A percentile compares a stretch with the other conserved stretches of the same genome.
phyloP scores from a whole-genome alignment of 2,888 invertebrate genomes.

The Sphaeridia pumilis region DNA sequence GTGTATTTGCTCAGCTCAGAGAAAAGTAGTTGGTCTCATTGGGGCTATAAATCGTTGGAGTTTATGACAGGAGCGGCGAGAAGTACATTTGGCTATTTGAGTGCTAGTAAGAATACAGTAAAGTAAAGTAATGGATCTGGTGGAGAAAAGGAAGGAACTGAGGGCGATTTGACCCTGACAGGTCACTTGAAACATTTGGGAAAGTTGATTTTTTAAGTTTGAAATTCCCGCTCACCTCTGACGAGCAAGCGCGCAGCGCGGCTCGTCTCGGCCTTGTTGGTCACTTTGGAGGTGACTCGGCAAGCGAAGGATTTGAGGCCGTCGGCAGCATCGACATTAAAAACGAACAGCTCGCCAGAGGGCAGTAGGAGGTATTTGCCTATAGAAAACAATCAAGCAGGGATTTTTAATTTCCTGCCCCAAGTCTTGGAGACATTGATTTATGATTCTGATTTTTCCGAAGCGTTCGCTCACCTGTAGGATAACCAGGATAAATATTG shows the following conservation, averaged over 20 bases:
- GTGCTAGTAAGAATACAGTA: too few species aligned
- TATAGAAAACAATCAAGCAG: constrained; percentile 3
- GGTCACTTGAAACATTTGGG: too few species aligned
- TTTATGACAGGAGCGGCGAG: too few species aligned
- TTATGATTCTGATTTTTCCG: too few species aligned
- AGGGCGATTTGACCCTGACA: too few species aligned
- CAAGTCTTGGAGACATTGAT: too few species aligned
- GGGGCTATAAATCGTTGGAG: not conserved
- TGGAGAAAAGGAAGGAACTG: too few species aligned
- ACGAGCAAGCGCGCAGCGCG: constrained; percentile 58
- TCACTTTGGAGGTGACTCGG: constrained; percentile 65
- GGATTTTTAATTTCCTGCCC: too few species aligned
- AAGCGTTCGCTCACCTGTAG: constrained; percentile 52
- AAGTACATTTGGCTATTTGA: too few species aligned
- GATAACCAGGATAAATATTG: constrained; percentile 64
- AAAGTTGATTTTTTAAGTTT: too few species aligned
- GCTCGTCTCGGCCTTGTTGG: constrained; percentile 57
- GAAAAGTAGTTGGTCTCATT: not conserved
- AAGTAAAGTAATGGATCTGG: too few species aligned
- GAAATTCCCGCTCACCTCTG: constrained; percentile 42
- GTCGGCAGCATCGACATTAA: constrained; percentile 63
- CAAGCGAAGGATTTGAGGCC: constrained; percentile 70
- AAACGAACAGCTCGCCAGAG: constrained; percentile 73
- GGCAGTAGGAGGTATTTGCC: constrained; percentile 61
- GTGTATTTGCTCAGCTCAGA: not conserved